Evolutionary conservation across 2,888 invertebrate species (phyloP), one percentile per base, ranked within the genome.

Genomic region (Leptinotarsa juncta): DNA sequence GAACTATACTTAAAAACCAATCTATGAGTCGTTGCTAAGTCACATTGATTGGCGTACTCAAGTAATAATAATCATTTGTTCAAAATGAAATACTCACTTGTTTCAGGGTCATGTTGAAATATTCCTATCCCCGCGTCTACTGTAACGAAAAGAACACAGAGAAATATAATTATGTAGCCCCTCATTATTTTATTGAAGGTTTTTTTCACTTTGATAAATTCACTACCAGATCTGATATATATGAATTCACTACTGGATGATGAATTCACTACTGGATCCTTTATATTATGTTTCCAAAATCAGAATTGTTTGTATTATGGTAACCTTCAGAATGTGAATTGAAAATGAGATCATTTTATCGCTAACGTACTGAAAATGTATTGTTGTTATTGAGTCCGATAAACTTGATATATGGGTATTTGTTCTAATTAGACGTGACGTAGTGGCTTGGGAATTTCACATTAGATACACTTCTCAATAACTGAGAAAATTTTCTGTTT

Each of bases 101-200:
- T 68, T 55, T 18, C 48, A 7, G 73, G 73, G 26, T 76, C 69
- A 23, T 65, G 18, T 51, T n/a, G 20, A 48, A 76, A 53, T 42
- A 53, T 32, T 49, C 55, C 71, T 51, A 67, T 51, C 71, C 73
- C 73, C 65, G 71, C 71, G 15, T 71, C 32, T n/a, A 50, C 73
- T 16, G 67, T 49, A 23, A 72, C 50, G 32, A 51, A 67, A 32
- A 71, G 18, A 67, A 68, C 53, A 23, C 51, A 50, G 7, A 72
- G 57, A 67, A 68, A 16, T 18, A 68, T n/a, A 53, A 71, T 23
- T n/a, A 14, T 23, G 18, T 7, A 55, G n/a, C 12, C 15, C 68
- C 18, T 55, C 20, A 42, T 32, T 23, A 3, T 32, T 23, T 53
- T 1, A 12, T 42, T 42, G 42, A 12, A 42, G 7, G 1, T 48